phyloP scores from a whole-genome alignment of 1,140 invertebrate species.

The Aleiodes sp. region DNA sequence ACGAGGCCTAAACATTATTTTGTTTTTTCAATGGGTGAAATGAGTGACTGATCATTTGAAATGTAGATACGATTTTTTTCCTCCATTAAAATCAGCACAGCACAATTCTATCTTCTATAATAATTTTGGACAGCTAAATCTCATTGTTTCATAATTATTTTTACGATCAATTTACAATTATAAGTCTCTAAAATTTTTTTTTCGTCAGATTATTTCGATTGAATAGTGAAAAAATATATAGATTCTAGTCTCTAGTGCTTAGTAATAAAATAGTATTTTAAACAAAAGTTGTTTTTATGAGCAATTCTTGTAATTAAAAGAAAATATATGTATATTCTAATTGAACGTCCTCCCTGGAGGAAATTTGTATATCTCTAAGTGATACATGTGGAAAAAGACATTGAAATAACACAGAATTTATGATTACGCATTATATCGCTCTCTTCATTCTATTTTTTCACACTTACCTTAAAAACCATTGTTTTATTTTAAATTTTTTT shows the following conservation, averaged over 20 bases:
- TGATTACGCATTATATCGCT: background rate
- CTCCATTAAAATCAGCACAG: no score
- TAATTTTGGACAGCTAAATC: conserved; percentile 13
- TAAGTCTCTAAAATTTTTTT: background rate
- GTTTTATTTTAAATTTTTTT: conserved; percentile 23
- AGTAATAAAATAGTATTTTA: background rate
- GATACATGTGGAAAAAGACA: background rate
- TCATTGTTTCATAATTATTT: background rate
- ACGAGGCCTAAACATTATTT: background rate
- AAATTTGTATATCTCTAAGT: background rate
- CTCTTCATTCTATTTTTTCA: conserved; percentile 14
- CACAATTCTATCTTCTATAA: conserved; percentile 5
- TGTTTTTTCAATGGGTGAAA: background rate
- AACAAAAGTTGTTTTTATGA: background rate
- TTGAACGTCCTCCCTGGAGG: background rate
- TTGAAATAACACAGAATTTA: conserved; percentile 4
- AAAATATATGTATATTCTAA: conserved; percentile 8
- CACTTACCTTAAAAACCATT: conserved; percentile 38
- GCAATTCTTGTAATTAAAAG: background rate
- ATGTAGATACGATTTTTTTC: background rate
- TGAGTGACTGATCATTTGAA: background rate
- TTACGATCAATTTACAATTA: conserved; percentile 2
- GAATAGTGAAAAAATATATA: background rate
- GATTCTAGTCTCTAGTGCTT: conserved; percentile 1
- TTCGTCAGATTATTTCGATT: background rate